Conservation (phyloP, 2,113 vertebrate genomes). For the Dissostichus mawsoni region DNA sequence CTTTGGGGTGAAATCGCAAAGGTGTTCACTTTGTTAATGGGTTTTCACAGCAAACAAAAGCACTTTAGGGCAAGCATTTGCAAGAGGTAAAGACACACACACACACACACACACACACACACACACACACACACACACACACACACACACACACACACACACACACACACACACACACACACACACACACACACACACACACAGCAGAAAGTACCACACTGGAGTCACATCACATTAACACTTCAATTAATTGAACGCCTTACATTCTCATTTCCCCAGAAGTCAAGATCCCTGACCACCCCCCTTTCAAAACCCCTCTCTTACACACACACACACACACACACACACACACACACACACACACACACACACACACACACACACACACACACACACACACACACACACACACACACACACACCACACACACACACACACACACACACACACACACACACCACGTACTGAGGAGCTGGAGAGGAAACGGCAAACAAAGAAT, state of each 20-base stretch:
- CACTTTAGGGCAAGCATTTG: constrained; percentile 49
- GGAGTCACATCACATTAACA: constrained; percentile 82
- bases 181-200: constrained; percentile 13
- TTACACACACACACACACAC: not conserved
- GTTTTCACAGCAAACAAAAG: constrained; percentile 77
- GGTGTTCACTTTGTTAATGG: constrained; percentile 70
- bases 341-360: constrained; percentile 1
- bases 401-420: constrained; percentile 16
- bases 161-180: constrained; percentile 11
- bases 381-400: constrained; percentile 2
- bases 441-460: constrained; percentile 2
- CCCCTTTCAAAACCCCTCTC: not conserved
- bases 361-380: constrained; percentile 6
- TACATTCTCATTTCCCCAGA: constrained; percentile 75
- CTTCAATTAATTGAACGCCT: constrained; percentile 79
- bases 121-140: constrained; percentile 30
- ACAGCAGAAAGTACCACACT: constrained; percentile 5
- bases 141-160: constrained; percentile 13
- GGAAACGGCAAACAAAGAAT: constrained; percentile 68
- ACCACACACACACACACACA: constrained; percentile 13
- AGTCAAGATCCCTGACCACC: constrained; percentile 72
- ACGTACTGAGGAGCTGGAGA: constrained; percentile 41
- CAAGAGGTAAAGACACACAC: constrained; percentile 22
- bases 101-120: constrained; percentile 25
- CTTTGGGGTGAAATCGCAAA: constrained; percentile 64